These are phyloP conservation scores for Polymixis flavicincta DNA, from an alignment of 2,888 invertebrate genomes.

Conservation along the genomic window DNA sequence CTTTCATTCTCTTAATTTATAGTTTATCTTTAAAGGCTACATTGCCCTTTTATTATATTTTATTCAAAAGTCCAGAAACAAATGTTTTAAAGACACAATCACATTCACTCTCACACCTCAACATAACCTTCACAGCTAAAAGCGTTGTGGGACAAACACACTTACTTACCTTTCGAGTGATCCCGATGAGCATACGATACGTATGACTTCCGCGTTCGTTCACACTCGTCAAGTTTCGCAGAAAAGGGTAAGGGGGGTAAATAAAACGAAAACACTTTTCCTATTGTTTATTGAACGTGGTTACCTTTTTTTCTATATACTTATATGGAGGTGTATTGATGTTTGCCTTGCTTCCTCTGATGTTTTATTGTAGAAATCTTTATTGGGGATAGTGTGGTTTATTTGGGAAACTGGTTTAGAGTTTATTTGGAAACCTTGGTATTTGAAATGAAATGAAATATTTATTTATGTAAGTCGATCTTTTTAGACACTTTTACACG, in stretches of 20 bases:
- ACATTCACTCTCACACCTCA: slow-evolving; percentile 13
- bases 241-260: slow-evolving; percentile 50
- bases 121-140: slow-evolving; percentile 13
- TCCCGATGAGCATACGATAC: slow-evolving; percentile 4
- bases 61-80: neutral
- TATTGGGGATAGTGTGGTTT: neutral
- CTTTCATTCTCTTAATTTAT: neutral
- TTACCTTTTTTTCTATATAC: slow-evolving; percentile 18
- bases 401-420: neutral
- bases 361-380: slow-evolving; percentile 27
- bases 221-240: slow-evolving; percentile 33
- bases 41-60: neutral
- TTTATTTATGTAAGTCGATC: no score
- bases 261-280: slow-evolving; percentile 66
- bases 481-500: no score
- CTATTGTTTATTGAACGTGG: slow-evolving; percentile 63
- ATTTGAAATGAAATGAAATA: no score
- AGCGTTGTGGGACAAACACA: slow-evolving; percentile 10
- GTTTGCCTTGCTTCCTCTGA: slow-evolving; percentile 24
- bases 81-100: neutral
- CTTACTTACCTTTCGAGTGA: slow-evolving; percentile 41
- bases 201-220: slow-evolving; percentile 39
- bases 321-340: slow-evolving; percentile 16
- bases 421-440: slow-evolving; percentile 38
- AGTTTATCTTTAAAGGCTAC: neutral